Base-by-base conservation (phyloP, 2,113 vertebrate species). In the Maccullochella peelii region DNA sequence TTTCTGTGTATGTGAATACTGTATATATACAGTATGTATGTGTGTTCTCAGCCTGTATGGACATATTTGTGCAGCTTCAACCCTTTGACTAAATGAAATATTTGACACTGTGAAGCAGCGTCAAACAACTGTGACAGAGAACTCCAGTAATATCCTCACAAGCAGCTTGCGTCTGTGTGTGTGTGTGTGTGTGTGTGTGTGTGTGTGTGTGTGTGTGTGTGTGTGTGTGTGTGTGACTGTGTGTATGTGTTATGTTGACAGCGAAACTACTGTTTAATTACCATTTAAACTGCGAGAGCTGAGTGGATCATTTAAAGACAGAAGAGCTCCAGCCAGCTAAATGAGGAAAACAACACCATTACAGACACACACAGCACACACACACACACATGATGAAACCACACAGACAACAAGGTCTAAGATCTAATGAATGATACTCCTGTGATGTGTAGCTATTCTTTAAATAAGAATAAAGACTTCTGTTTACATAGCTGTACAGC, bases 211-310 rank as follows among this genome's bases (percentile, higher is more conserved):
- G 84, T 85, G 78, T 82, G 54, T 50, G 70, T 14, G 25, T 49
- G 70, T 55, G 55, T 30, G 72, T 50, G 30, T 65, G 63, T 79
- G 77, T 49, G 5, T 54, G 73, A 38, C 36, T 40, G 33, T 80
- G 63, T 70, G 25, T 68, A 82, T 90, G 82, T 88, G 85, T 63
- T 72, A 97, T 97, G 96, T 96, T 97, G 97, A 97, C 96, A 97
- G 96, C 95, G 93, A 96, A 97, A 97, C 95, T 96, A 95, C 97
- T 97, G 97, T 97, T 99, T 98, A 99, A 99, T 99, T 97, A 98
- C 96, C 97, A 98, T 97, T 97, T 97, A 98, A 98, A 99, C 97
- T 96, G 97, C 95, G 96, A 95, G 97, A 97, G 97, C 97, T 97
- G 97, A 98, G 97, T 96, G 97, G 97, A 96, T 96, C 95, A 93